Conservation (phyloP, 2,113 vertebrate genomes). For the Chinchilla lanigera region DNA sequence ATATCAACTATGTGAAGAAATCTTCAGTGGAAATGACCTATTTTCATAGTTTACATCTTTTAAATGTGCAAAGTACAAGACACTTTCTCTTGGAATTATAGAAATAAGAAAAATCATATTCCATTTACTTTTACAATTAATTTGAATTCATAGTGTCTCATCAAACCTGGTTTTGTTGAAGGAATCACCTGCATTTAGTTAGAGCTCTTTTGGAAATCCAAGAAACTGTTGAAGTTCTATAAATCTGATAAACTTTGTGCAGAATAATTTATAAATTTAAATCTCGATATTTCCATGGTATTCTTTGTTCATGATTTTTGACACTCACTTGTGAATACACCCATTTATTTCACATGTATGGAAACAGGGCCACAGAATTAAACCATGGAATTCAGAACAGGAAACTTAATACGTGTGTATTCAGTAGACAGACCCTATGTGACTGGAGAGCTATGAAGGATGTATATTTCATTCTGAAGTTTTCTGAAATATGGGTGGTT, state of each 20-base stretch:
- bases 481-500: not conserved
- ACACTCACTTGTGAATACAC: not conserved
- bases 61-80: not conserved
- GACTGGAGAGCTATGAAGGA: not conserved
- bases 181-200: not conserved
- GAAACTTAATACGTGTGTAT: not conserved
- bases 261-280: not conserved
- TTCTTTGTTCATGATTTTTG: not conserved
- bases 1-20: not conserved
- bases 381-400: not conserved
- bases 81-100: not conserved
- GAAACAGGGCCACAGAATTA: not conserved
- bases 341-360: not conserved
- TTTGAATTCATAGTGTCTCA: not conserved
- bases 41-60: not conserved
- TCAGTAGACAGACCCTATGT: not conserved
- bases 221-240: not conserved
- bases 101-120: not conserved
- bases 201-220: not conserved
- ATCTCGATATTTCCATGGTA: not conserved
- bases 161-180: not conserved
- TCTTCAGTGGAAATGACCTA: not conserved
- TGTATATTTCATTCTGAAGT: not conserved
- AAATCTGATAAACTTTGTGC: not conserved
- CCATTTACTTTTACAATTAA: not conserved